A percentile compares a stretch with the other conserved stretches of the same genome.
phyloP scores from a whole-genome alignment of 2,797 vertebrate genomes.

The Sphenodon punctatus region DNA sequence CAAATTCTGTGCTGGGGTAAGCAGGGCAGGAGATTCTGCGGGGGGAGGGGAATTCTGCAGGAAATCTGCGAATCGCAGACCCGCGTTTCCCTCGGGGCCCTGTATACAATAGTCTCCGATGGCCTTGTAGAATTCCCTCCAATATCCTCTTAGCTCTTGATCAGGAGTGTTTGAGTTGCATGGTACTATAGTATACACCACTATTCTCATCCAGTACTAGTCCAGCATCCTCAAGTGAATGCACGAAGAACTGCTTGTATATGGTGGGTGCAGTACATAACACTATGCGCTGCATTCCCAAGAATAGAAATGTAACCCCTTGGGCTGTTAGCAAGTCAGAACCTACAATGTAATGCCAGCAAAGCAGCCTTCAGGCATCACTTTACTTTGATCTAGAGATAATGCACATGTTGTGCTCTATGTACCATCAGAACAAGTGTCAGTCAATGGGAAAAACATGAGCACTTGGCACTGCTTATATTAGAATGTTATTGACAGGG shows the following conservation, averaged over 20 bases:
- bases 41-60: too few species aligned
- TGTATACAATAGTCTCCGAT: too few species aligned
- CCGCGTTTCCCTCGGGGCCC: too few species aligned
- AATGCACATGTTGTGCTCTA: slow-evolving; percentile 29
- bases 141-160: background rate
- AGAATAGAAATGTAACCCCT: background rate
- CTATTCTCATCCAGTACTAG: background rate
- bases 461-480: slow-evolving; percentile 33
- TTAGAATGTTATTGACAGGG: slow-evolving; percentile 48
- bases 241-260: background rate
- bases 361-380: slow-evolving; percentile 46
- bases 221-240: background rate
- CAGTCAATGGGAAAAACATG: slow-evolving; percentile 31
- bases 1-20: too few species aligned
- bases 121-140: background rate
- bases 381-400: slow-evolving; percentile 37
- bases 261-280: background rate
- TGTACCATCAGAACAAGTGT: slow-evolving; percentile 56
- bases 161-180: background rate
- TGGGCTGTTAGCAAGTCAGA: slow-evolving; percentile 5
- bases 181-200: background rate
- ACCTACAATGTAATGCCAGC: slow-evolving; percentile 10
- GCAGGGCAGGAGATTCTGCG: too few species aligned
- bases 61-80: too few species aligned
- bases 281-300: background rate